Conservation (phyloP, 2,113 vertebrate genomes). For the Heloderma charlesbogerti region DNA sequence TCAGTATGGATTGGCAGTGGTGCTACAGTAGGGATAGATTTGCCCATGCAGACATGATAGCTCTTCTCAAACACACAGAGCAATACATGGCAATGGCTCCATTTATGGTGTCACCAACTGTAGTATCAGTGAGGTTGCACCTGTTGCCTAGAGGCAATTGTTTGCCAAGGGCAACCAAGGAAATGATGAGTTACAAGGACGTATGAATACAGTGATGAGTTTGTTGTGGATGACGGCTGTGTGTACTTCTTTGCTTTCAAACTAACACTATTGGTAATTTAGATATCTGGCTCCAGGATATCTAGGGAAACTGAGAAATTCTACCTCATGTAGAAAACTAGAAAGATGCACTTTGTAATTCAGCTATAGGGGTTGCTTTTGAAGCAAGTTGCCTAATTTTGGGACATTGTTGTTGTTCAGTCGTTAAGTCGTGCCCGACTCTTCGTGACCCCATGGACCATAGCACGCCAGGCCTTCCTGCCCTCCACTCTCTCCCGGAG, state of each 20-base stretch:
- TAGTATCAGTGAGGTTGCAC: background rate
- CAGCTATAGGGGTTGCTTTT: constrained; percentile 15
- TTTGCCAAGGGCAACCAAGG: background rate
- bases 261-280: constrained; percentile 7
- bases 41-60: background rate
- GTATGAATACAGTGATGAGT: background rate
- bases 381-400: constrained; percentile 27
- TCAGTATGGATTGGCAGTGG: background rate
- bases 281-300: background rate
- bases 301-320: constrained; percentile 33
- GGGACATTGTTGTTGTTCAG: too few species aligned
- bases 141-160: background rate
- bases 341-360: constrained; percentile 11
- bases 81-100: background rate
- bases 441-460: too few species aligned
- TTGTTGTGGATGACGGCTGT: background rate
- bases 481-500: too few species aligned
- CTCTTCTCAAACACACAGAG: too few species aligned
- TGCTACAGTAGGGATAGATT: background rate
- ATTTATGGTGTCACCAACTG: background rate
- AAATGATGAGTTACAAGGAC: background rate
- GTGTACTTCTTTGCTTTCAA: constrained; percentile 18
- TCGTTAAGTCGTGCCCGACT: too few species aligned
- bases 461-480: too few species aligned
- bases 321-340: background rate